Evolutionary conservation across 1,140 invertebrate genomes (phyloP).

Genomic region (Drosophila navojoa): DNA sequence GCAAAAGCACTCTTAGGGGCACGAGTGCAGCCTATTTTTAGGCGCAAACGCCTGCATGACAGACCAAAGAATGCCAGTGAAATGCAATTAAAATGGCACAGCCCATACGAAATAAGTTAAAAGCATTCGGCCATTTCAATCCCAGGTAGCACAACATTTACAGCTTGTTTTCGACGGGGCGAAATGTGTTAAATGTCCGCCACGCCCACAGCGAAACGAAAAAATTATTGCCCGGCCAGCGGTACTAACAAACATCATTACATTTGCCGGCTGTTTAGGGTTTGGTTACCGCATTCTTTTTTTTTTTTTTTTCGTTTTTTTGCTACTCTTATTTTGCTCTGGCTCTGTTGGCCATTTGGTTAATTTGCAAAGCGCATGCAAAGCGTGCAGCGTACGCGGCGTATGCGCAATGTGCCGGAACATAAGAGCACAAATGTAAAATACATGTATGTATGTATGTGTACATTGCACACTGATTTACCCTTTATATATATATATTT

Average conservation of each 20-base stretch:
- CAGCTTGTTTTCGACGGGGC: slow-evolving; percentile 72
- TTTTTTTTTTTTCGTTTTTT: neutral
- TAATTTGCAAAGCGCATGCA: slow-evolving; percentile 74
- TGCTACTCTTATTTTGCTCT: neutral
- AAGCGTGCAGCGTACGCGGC: slow-evolving; percentile 56
- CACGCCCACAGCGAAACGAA: slow-evolving; percentile 46
- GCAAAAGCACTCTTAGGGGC: slow-evolving; percentile 75
- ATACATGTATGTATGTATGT: slow-evolving; percentile 30
- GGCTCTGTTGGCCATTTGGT: slow-evolving; percentile 49
- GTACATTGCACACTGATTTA: slow-evolving; percentile 19
- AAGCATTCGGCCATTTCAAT: slow-evolving; percentile 17
- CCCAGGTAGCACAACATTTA: slow-evolving; percentile 59
- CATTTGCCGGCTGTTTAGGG: slow-evolving; percentile 36
- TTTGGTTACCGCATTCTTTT: slow-evolving; percentile 7
- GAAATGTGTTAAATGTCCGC: slow-evolving; percentile 73
- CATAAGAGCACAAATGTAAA: slow-evolving; percentile 32
- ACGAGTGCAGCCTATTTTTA: slow-evolving; percentile 66
- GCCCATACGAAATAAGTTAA: slow-evolving; percentile 60
- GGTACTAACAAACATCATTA: slow-evolving; percentile 36
- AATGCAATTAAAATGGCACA: slow-evolving; percentile 76
- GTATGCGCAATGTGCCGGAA: slow-evolving; percentile 61
- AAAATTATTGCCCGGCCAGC: slow-evolving; percentile 9
- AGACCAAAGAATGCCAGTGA: slow-evolving; percentile 53
- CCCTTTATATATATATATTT: neutral
- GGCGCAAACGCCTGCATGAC: slow-evolving; percentile 60